Evolutionary conservation across 2,797 vertebrate genomes (phyloP).

Genomic region (Lophius americanus): DNA sequence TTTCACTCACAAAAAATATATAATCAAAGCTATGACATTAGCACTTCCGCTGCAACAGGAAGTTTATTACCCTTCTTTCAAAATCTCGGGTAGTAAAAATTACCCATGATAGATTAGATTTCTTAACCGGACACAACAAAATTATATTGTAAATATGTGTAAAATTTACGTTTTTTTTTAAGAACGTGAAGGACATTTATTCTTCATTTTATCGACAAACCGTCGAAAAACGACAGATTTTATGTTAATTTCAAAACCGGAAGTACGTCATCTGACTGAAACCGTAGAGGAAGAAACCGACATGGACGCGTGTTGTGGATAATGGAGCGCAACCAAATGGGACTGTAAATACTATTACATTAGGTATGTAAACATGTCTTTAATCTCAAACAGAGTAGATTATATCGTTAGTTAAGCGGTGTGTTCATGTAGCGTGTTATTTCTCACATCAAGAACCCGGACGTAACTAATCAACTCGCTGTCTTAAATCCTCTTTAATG

Average conservation of each 20-base stretch:
- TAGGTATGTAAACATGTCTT: slow-evolving; percentile 2
- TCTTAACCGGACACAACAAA: background rate
- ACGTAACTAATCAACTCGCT: no score
- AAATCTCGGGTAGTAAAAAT: background rate
- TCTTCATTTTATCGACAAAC: background rate
- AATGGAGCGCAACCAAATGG: background rate
- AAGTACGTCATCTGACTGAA: background rate
- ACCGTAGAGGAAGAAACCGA: background rate
- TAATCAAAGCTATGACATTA: no score
- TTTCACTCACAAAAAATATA: no score
- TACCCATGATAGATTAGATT: rapidly evolving
- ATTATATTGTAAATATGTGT: rapidly evolving
- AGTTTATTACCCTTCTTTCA: background rate
- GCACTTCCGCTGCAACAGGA: background rate
- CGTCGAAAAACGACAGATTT: rapidly evolving
- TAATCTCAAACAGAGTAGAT: background rate
- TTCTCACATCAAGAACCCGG: no score
- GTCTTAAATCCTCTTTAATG: no score
- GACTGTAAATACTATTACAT: background rate
- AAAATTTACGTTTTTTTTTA: rapidly evolving
- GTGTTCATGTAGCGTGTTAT: no score
- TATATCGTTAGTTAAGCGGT: no score
- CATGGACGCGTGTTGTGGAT: slow-evolving; percentile 35
- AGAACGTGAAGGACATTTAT: rapidly evolving
- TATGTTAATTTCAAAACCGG: slow-evolving; percentile 34